Percentiles rank a stretch among this genome's conserved stretches.
phyloP scores from a whole-genome alignment of 1,140 invertebrate genomes.

The Eriocheir sinensis region DNA sequence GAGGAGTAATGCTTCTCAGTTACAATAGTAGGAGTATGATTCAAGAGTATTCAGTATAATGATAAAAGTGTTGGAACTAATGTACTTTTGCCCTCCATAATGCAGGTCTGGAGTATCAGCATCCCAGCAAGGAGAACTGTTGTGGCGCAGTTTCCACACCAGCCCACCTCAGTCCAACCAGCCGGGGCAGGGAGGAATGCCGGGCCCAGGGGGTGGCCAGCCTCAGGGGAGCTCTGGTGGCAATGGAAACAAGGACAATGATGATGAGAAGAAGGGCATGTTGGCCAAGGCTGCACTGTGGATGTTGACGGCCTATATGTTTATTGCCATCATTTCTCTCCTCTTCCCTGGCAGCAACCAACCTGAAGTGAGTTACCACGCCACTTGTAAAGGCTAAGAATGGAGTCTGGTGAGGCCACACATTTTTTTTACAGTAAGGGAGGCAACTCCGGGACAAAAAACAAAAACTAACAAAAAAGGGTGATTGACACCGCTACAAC shows the following conservation, averaged over 20 bases:
- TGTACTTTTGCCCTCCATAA: background rate
- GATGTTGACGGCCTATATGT: slow-evolving; percentile 89
- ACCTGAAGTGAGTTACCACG: slow-evolving; percentile 85
- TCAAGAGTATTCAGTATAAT: too few species aligned
- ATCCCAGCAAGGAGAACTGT: slow-evolving; percentile 36
- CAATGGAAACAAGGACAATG: slow-evolving; percentile 81
- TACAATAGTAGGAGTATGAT: too few species aligned
- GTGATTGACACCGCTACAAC: too few species aligned
- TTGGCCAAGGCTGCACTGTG: slow-evolving; percentile 89
- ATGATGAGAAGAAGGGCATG: slow-evolving; percentile 86
- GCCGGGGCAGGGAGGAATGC: background rate
- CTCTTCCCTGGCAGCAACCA: slow-evolving; percentile 88
- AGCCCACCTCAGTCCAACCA: slow-evolving; percentile 51
- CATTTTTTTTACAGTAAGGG: too few species aligned
- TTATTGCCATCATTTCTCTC: slow-evolving; percentile 87
- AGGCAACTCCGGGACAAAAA: too few species aligned
- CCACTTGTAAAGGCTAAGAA: too few species aligned
- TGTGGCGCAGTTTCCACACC: slow-evolving; percentile 34
- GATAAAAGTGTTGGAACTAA: too few species aligned
- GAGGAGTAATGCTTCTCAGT: too few species aligned
- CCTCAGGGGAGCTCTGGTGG: slow-evolving; percentile 18
- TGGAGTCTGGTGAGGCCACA: too few species aligned
- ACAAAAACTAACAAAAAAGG: too few species aligned
- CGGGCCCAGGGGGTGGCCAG: background rate
- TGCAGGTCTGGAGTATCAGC: slow-evolving; percentile 38